phyloP scores from a whole-genome alignment of 2,113 vertebrate genomes.

The Ovis canadensis region DNA sequence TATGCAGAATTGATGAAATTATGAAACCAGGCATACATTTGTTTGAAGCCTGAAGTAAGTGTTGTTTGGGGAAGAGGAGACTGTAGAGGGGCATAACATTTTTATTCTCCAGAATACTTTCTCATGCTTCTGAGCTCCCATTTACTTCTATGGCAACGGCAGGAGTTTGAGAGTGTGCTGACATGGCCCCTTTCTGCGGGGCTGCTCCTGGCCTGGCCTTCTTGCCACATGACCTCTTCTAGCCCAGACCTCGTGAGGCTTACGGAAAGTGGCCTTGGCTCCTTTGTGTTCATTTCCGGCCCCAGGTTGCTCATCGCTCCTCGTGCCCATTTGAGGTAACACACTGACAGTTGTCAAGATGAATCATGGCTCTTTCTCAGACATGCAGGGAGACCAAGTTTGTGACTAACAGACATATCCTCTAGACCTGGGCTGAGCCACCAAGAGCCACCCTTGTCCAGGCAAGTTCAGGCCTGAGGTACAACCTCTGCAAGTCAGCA shows the following conservation, averaged over 20 bases:
- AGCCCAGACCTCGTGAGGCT: constrained; percentile 73
- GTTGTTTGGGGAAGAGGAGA: background rate
- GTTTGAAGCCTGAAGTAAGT: constrained; percentile 41
- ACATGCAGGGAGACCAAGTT: constrained; percentile 71
- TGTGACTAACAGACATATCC: constrained; percentile 78
- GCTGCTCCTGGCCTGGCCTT: constrained; percentile 55
- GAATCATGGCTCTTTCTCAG: constrained; percentile 81
- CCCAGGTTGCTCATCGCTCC: constrained; percentile 71
- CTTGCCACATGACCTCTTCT: constrained; percentile 68
- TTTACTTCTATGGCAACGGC: background rate
- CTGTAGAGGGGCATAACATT: constrained; percentile 21
- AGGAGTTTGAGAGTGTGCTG: constrained; percentile 42
- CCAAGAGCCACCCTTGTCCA: constrained; percentile 73
- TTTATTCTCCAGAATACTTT: constrained; percentile 39
- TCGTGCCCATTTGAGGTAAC: constrained; percentile 70
- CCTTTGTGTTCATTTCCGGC: constrained; percentile 63
- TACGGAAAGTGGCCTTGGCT: constrained; percentile 69
- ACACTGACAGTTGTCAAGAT: constrained; percentile 79
- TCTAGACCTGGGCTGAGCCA: constrained; percentile 76
- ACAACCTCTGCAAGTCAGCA: constrained; percentile 66
- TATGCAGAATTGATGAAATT: constrained; percentile 42
- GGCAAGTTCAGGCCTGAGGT: constrained; percentile 76
- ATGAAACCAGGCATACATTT: constrained; percentile 32
- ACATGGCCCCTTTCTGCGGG: constrained; percentile 37
- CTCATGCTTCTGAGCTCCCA: background rate